phyloP scores from a whole-genome alignment of 64 coral and sea anemone species.

The Montipora sp. region DNA sequence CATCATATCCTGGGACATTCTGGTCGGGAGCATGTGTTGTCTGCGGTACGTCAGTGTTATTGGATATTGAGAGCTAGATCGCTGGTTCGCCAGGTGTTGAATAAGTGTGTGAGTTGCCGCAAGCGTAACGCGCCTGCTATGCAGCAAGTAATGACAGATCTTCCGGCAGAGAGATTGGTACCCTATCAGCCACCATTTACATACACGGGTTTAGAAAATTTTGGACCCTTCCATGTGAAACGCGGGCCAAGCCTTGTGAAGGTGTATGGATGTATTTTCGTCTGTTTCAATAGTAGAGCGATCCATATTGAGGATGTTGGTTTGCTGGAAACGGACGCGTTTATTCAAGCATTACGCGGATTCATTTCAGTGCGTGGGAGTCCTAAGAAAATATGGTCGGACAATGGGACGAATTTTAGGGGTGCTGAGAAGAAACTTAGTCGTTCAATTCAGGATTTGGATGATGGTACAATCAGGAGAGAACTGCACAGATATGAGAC shows the following conservation, averaged over 20 bases:
- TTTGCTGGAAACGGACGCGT: slow-evolving; percentile 36
- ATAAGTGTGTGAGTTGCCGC: too few relatives aligned
- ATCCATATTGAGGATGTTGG: slow-evolving; percentile 58
- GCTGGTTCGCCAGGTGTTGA: too few relatives aligned
- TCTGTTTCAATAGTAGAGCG: slow-evolving; percentile 43
- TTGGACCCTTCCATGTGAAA: too few relatives aligned
- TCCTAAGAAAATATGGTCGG: slow-evolving; percentile 34
- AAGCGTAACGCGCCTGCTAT: too few relatives aligned
- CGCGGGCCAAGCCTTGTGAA: slow-evolving; percentile 11
- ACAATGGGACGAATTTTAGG: slow-evolving; percentile 41
- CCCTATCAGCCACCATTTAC: too few relatives aligned
- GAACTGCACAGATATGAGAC: slow-evolving; percentile 19
- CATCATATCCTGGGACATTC: too few relatives aligned
- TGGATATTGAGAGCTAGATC: too few relatives aligned
- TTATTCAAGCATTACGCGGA: slow-evolving; percentile 25
- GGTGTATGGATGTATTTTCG: slow-evolving; percentile 55
- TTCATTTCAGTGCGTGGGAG: slow-evolving; percentile 40
- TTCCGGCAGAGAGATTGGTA: too few relatives aligned
- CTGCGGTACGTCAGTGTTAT: too few relatives aligned
- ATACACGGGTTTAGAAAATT: too few relatives aligned
- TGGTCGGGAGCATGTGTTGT: too few relatives aligned
- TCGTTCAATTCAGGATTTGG: neutral
- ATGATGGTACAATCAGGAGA: slow-evolving; percentile 19
- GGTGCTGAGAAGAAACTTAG: slow-evolving; percentile 43
- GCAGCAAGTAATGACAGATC: too few relatives aligned